Percentiles rank a stretch among this genome's conserved stretches.
These are phyloP conservation scores for Illadopsis cleaveri DNA, from an alignment of 2,113 vertebrate genomes.

Conservation along the genomic window DNA sequence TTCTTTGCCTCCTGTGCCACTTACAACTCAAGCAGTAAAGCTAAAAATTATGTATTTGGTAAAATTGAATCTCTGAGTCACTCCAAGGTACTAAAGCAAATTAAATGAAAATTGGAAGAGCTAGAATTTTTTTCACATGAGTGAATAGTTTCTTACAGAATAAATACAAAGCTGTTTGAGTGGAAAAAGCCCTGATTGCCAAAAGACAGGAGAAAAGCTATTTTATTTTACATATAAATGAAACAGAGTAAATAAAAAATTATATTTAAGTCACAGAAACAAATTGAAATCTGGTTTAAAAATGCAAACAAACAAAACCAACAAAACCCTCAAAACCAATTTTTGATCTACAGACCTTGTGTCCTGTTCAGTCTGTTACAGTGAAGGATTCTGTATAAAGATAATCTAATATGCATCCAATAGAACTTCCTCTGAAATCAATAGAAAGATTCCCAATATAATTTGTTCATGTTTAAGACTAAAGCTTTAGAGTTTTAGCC, in stretches of 20 bases:
- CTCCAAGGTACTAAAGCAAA: constrained; percentile 63
- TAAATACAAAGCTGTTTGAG: constrained; percentile 61
- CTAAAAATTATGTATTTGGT: constrained; percentile 63
- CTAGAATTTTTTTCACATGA: constrained; percentile 64
- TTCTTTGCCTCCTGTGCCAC: constrained; percentile 23
- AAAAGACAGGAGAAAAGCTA: constrained; percentile 54
- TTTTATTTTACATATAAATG: constrained; percentile 71
- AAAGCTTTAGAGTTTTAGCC: neutral
- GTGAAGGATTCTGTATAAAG: neutral
- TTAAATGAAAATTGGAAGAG: constrained; percentile 72
- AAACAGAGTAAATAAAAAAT: neutral
- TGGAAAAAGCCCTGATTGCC: constrained; percentile 60
- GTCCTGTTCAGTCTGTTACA: neutral
- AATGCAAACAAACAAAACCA: neutral
- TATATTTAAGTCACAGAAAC: constrained; percentile 23
- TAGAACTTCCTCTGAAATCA: neutral
- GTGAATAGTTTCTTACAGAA: constrained; percentile 67
- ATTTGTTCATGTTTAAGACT: neutral
- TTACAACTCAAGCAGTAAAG: constrained; percentile 52
- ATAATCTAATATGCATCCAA: neutral
- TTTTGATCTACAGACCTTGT: constrained; percentile 11
- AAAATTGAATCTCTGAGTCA: constrained; percentile 56
- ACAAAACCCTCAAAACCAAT: neutral
- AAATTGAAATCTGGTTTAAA: neutral
- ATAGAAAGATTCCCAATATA: neutral